These are phyloP conservation scores for Cherax destructor DNA, from an alignment of 1,140 invertebrate genomes.

Conservation along the genomic window DNA sequence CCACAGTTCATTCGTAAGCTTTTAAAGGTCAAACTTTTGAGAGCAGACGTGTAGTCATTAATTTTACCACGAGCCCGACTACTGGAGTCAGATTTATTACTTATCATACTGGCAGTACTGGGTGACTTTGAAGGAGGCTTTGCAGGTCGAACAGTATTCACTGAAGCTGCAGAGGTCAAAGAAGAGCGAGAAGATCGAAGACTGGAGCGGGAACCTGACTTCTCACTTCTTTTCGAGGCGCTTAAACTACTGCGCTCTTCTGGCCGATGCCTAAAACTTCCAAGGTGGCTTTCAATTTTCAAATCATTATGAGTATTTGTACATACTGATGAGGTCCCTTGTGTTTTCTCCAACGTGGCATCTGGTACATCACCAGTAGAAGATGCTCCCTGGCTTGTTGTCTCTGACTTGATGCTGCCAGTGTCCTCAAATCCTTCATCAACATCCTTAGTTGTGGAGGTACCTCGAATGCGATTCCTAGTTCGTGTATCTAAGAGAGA, in stretches of 20 bases:
- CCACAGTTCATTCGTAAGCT: conserved; percentile 72
- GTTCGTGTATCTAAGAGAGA: conserved; percentile 73
- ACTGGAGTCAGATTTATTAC: conserved; percentile 35
- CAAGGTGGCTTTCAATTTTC: conserved; percentile 42
- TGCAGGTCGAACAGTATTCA: conserved; percentile 84
- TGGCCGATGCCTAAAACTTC: conserved; percentile 15
- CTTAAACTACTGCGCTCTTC: conserved; percentile 79
- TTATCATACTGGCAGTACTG: conserved; percentile 61
- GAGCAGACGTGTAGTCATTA: conserved; percentile 73
- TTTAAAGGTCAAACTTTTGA: conserved; percentile 73
- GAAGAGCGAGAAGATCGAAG: conserved; percentile 88
- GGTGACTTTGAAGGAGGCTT: conserved; percentile 74
- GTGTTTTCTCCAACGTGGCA: background rate
- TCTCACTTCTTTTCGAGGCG: conserved; percentile 45
- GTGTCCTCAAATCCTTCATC: conserved; percentile 95
- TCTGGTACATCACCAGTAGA: conserved; percentile 39
- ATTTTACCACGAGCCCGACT: conserved; percentile 70
- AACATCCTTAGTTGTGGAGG: conserved; percentile 80
- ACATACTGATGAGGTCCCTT: background rate
- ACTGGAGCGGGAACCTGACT: conserved; percentile 82
- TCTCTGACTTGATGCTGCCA: conserved; percentile 89
- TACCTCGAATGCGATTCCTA: conserved; percentile 68
- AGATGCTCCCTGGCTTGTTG: conserved; percentile 81
- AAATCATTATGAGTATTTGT: background rate
- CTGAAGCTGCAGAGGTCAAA: conserved; percentile 85